Evolutionary conservation across 2,888 invertebrate species (phyloP).

Genomic region (Eulithis prunata): DNA sequence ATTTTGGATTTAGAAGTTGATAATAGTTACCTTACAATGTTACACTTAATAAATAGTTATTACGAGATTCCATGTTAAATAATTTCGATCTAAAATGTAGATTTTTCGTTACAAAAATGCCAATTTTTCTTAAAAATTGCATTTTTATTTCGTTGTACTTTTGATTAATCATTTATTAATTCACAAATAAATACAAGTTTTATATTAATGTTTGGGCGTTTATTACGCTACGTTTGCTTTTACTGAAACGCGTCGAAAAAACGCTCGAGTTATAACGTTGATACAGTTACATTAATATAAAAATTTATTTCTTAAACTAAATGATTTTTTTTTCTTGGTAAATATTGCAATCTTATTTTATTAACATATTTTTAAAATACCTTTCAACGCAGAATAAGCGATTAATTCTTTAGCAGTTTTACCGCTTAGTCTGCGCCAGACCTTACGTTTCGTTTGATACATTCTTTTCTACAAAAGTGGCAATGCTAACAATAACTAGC

Average conservation of each 20-base stretch:
- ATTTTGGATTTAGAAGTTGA: too few species aligned
- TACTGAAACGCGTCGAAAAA: slow-evolving; percentile 45
- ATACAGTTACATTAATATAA: slow-evolving; percentile 20
- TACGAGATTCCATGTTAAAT: slow-evolving; percentile 34
- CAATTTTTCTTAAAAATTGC: slow-evolving; percentile 32
- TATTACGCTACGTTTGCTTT: slow-evolving; percentile 44
- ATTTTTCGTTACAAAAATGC: slow-evolving; percentile 35
- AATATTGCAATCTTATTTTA: neutral
- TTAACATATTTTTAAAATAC: neutral
- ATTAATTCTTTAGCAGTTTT: too few species aligned
- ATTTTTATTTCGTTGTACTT: slow-evolving; percentile 30
- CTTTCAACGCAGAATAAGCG: neutral
- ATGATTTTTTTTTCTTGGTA: neutral
- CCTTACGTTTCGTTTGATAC: too few species aligned
- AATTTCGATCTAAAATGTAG: slow-evolving; percentile 13
- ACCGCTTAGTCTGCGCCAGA: too few species aligned
- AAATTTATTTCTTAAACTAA: slow-evolving; percentile 16
- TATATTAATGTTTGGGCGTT: slow-evolving; percentile 30
- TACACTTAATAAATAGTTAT: neutral
- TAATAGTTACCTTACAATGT: neutral
- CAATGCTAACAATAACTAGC: too few species aligned
- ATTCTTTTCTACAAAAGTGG: too few species aligned
- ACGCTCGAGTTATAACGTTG: slow-evolving; percentile 23
- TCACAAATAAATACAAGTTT: slow-evolving; percentile 27
- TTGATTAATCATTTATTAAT: slow-evolving; percentile 27